Conservation (phyloP, 2,797 vertebrate species). For the Rousettus madagascariensis region DNA sequence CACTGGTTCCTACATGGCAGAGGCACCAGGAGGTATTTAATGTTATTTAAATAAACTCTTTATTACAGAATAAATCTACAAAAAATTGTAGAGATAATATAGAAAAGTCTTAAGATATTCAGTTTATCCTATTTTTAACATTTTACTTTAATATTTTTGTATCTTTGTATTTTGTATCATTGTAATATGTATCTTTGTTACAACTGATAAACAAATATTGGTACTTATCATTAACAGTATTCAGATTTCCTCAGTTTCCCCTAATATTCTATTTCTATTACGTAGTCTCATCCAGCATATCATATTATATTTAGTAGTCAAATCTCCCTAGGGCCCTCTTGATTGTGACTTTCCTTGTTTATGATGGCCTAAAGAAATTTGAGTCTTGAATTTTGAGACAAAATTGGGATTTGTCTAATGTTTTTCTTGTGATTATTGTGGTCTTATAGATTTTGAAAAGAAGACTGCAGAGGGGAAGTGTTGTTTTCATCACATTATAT, state of each 20-base stretch:
- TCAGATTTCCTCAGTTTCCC: not conserved
- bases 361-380: not conserved
- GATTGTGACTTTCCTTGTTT: not conserved
- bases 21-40: not conserved
- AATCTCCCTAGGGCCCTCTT: not conserved
- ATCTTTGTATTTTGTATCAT: too few relatives aligned
- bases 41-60: not conserved
- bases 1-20: rapidly evolving
- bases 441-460: not conserved
- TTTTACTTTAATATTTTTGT: not conserved
- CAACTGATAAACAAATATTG: not conserved
- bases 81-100: not conserved
- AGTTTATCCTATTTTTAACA: not conserved
- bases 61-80: not conserved
- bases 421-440: not conserved
- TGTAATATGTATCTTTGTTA: not conserved
- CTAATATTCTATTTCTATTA: not conserved
- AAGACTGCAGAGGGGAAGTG: not conserved
- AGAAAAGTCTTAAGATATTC: not conserved
- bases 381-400: conserved; percentile 3
- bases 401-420: not conserved
- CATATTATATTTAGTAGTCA: not conserved
- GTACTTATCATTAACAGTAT: not conserved
- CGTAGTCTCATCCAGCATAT: not conserved
- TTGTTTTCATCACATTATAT: too few relatives aligned